Base-by-base conservation (phyloP, 2,113 vertebrate species). In the Chelonoidis abingdonii region DNA sequence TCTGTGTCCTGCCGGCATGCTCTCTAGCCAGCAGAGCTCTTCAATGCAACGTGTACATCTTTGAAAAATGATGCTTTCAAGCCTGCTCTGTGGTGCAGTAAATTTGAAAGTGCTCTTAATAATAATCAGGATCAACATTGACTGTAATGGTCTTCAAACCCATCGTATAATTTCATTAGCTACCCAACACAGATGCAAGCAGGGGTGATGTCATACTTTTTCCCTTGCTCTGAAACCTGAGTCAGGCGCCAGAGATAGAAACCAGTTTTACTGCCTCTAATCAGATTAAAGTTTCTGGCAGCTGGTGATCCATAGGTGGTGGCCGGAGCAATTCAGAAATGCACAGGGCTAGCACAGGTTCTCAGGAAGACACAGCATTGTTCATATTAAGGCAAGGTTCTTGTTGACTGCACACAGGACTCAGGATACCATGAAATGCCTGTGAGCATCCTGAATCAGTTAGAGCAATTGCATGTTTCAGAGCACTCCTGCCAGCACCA, bases 71-170 rank as follows among this genome's bases (percentile, higher is more conserved):
- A 98, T 97, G 97, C 97, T 98, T 98, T 98, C 95, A 94, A 98
- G 97, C 82, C 93, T 98, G 97, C 97, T 97, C 96, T 97, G 80
- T 84, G 88, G 96, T 97, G 97, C 96, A 98, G 98, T 98, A 98
- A 98, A 99, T 98, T 98, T 98, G 96, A 98, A 98, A 98, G 97
- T 98, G 97, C 98, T 98, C 98, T 98, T 98, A 98, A 98, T 99
- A 99, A 98, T 98, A 98, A 98, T 97, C 97, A 98, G 97, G 94
- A 98, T 98, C 98, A 98, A 97, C 98, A 98, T 98, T 98, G 98
- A 98, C 98, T 98, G 98, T 98, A 98, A 99, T 98, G 98, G 97
- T 98, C 97, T 98, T 98, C 97, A 98, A 98, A 97, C 93, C 96
- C 98, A 98, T 98, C 80, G n/a, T 35, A 83, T 98, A 99, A 99